Evolutionary conservation across 2,113 vertebrate genomes (phyloP), one percentile per base, ranked within the genome.

Genomic region (Pristiophorus japonicus): DNA sequence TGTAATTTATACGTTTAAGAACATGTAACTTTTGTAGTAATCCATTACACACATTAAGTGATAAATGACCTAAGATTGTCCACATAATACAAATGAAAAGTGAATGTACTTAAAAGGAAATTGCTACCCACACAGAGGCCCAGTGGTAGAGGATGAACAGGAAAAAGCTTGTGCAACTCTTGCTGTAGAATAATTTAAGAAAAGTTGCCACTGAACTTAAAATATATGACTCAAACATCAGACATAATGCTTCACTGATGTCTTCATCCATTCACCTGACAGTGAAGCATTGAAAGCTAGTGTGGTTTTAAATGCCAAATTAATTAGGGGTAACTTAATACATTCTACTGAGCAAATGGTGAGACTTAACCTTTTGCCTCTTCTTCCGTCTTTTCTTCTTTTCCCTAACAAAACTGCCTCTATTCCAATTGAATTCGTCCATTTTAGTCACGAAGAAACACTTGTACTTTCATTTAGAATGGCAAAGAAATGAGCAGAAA

Each of bases 291-390:
- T 94, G 42, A 94, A 94, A 73, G 65, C 42, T 5, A 51, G 42
- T 47, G 93, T 70, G 66, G 62, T 51, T 94, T 47, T 70, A 94
- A 94, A 94, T 67, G 27, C 42, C 66, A 51, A 94, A 94, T 94
- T 94, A 94, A 94, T 94, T 70, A 70, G 66, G 93, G 12, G 93
- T 70, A 94, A 94, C 93, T 94, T 66, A 94, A 94, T 94, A 94
- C 93, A 94, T 51, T 70, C 65, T 94, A 70, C 63, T 70, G 66
- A 14, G 93, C 45, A 94, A 94, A 94, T 94, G 65, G 93, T 70
- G 93, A 24, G 63, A 94, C 38, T 94, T 94, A 94, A 94, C 93
- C 93, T 94, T 94, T 94, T 70, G 93, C 93, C 93, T 94, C 66
- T 70, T 47, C 93, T 94, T 94, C 93, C 66, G 24, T 30, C 66